These are phyloP conservation scores for Slavum lentiscoides DNA, from an alignment of 2,888 invertebrate species.

Conservation along the genomic window DNA sequence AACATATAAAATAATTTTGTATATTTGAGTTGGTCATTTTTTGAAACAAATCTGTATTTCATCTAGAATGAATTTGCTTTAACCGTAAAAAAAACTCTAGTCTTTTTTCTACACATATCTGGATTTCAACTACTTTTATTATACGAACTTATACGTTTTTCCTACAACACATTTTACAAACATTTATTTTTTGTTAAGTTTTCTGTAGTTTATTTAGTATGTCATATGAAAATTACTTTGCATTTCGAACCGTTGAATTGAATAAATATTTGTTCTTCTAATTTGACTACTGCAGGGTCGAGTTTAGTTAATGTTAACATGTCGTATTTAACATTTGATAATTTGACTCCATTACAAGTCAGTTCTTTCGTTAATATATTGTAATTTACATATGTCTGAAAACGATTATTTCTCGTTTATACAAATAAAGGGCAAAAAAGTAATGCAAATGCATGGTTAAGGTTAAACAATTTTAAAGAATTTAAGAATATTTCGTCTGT, in stretches of 20 bases:
- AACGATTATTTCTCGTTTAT: neutral
- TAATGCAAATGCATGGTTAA: neutral
- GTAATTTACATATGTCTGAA: constrained; percentile 7
- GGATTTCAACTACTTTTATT: no score
- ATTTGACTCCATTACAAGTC: constrained; percentile 14
- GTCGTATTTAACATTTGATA: neutral
- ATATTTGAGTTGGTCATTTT: no score
- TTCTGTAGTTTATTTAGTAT: no score
- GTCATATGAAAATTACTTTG: constrained; percentile 23
- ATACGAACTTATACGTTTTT: no score
- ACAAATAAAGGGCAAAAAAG: neutral
- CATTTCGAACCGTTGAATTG: neutral
- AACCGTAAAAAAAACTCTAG: no score
- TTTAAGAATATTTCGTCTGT: neutral
- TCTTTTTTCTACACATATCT: no score
- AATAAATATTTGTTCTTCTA: constrained; percentile 19
- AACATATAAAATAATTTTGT: no score
- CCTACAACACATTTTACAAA: no score
- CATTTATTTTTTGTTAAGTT: no score
- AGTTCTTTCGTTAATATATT: neutral
- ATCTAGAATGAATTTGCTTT: no score
- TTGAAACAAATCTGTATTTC: no score
- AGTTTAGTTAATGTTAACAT: neutral
- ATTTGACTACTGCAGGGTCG: neutral
- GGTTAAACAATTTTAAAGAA: neutral